Evolutionary conservation across 2,888 invertebrate species (phyloP).

Genomic region (Celastrina argiolus): DNA sequence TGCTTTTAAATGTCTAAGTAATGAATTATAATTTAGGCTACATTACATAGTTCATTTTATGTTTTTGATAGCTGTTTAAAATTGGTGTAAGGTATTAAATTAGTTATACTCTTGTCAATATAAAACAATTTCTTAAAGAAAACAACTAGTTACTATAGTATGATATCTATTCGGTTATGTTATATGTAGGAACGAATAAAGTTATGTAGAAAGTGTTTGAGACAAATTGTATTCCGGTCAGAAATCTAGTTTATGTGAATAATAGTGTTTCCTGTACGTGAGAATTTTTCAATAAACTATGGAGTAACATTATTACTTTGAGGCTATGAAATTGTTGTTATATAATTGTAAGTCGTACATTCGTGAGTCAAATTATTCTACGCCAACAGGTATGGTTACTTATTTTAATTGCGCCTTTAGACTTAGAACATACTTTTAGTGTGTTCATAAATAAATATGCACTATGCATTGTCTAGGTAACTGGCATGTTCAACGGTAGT

Average conservation of each 20-base stretch:
- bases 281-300: slow-evolving; percentile 16
- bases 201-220: slow-evolving; percentile 15
- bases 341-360: neutral
- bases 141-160: neutral
- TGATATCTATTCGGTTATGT: neutral
- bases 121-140: neutral
- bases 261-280: slow-evolving; percentile 10
- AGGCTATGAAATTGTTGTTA: slow-evolving; percentile 3
- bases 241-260: slow-evolving; percentile 10
- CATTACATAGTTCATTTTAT: too few relatives aligned
- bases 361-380: neutral
- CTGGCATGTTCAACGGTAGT: neutral
- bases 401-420: too few relatives aligned
- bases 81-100: too few relatives aligned
- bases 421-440: too few relatives aligned
- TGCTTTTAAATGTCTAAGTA: too few relatives aligned
- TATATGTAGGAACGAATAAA: neutral
- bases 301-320: neutral
- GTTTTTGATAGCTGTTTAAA: too few relatives aligned
- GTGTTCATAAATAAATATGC: too few relatives aligned
- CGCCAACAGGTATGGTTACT: too few relatives aligned
- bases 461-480: too few relatives aligned
- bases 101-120: too few relatives aligned
- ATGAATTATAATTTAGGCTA: too few relatives aligned
- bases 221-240: slow-evolving; percentile 14